Percentiles rank a stretch among this genome's conserved stretches.
phyloP scores from a whole-genome alignment of 2,797 vertebrate genomes.

The Aldrovandia affinis region DNA sequence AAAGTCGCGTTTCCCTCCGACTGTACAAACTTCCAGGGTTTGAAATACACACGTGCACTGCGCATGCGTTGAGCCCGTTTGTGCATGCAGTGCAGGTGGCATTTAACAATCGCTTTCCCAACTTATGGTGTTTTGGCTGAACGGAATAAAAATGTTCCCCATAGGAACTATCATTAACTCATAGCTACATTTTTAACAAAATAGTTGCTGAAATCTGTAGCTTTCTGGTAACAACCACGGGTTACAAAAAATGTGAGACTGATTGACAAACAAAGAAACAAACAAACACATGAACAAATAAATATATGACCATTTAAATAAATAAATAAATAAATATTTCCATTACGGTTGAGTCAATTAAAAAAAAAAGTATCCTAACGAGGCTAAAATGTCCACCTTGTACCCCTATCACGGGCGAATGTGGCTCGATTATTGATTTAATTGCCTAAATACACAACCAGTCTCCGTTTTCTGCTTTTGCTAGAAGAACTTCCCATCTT shows the following conservation, averaged over 20 bases:
- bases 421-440: conserved; percentile 23
- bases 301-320: conserved; percentile 55
- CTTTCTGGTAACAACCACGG: conserved; percentile 27
- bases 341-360: not conserved
- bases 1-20: conserved; percentile 54
- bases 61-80: conserved; percentile 56
- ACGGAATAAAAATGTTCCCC: conserved; percentile 49
- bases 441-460: conserved; percentile 37
- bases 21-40: conserved; percentile 74
- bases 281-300: conserved; percentile 49
- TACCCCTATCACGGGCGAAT: conserved; percentile 15
- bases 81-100: conserved; percentile 55
- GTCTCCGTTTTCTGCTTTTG: conserved; percentile 38
- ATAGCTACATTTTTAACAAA: conserved; percentile 51
- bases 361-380: conserved; percentile 22
- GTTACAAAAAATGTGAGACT: conserved; percentile 18
- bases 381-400: conserved; percentile 13
- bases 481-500: conserved; percentile 69
- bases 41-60: conserved; percentile 64
- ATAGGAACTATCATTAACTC: conserved; percentile 48
- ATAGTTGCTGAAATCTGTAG: conserved; percentile 25
- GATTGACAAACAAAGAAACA: not conserved
- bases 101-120: conserved; percentile 26
- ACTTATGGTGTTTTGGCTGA: conserved; percentile 17
- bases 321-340: conserved; percentile 46